Base-by-base conservation (phyloP, 1,140 invertebrate genomes). In the Pachypsylla venusta region DNA sequence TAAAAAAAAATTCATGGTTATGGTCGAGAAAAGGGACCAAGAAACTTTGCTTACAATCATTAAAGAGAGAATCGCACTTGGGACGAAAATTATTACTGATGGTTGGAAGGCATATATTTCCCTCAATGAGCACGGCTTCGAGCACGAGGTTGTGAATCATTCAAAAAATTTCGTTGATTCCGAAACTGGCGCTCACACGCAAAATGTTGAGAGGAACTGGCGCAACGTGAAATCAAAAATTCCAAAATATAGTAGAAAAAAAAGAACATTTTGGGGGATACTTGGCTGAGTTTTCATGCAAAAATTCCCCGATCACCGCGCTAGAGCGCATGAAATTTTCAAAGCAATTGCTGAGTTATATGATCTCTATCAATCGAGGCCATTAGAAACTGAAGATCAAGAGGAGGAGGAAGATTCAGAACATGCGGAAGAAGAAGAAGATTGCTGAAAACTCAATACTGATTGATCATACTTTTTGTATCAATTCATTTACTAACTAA, bases 81-180 rank as follows among this genome's bases (percentile, higher is more conserved):
- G 67, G 14, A 67, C 67, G 1, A 67, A 59, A 30, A 66, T 70
- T n/a, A 64, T 65, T 19, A 62, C 57, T 2, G 66, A 69, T 59
- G 66, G 63, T 54, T 69, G 66, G 64, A 63, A 60, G 25, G 61
- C 65, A 2, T 68, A 67, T 16, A 57, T 24, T 57, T 2, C 25
- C 12, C 42, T 57, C 14, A 20, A 57, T 25, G 30, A 57, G n/a
- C 28, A 57, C 14, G 60, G 60, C 39, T 65, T 55, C 30, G 16
- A 54, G 2, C 63, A 67, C 57, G 40, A 64, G 2, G 63, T 56
- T 16, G 63, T 67, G 7, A 65, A 64, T 53, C 62, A 64, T 58
- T 62, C 57, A 10, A 42, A 59, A 12, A 61, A 60, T 59, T 65
- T 67, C 40, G 61, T 63, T 19, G 58, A 66, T 59, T 55, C 61